A percentile compares a stretch with the other conserved stretches of the same genome.
phyloP scores from a whole-genome alignment of 2,888 invertebrate genomes.

The Plemyria rubiginata region DNA sequence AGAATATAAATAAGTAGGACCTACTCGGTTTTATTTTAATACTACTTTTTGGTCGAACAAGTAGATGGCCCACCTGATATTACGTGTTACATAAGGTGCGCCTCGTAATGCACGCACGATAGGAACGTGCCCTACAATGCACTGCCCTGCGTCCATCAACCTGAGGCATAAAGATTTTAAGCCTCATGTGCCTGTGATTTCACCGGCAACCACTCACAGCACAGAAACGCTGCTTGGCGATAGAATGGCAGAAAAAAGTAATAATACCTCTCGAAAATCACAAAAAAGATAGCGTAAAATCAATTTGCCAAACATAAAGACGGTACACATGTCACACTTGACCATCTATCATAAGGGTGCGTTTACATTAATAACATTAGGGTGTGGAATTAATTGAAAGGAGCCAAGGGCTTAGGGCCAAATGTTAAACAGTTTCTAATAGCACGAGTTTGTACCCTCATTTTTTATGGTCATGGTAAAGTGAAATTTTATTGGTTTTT shows the following conservation, averaged over 20 bases:
- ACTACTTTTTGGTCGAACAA: too few relatives aligned
- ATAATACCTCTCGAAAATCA: slow-evolving; percentile 18
- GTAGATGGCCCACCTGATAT: too few relatives aligned
- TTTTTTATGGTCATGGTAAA: slow-evolving; percentile 41
- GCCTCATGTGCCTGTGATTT: too few relatives aligned
- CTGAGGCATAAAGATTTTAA: too few relatives aligned
- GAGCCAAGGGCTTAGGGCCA: slow-evolving; percentile 59
- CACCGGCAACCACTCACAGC: too few relatives aligned
- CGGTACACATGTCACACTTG: slow-evolving; percentile 76
- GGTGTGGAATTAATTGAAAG: slow-evolving; percentile 71
- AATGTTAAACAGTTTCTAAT: slow-evolving; percentile 82
- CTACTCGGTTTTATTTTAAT: too few relatives aligned
- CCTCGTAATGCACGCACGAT: too few relatives aligned
- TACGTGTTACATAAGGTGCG: too few relatives aligned
- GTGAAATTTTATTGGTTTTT: slow-evolving; percentile 35
- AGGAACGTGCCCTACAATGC: too few relatives aligned
- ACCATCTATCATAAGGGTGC: slow-evolving; percentile 69
- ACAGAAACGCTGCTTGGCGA: too few relatives aligned
- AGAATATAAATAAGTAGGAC: too few relatives aligned
- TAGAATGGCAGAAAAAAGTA: background rate
- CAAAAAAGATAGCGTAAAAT: slow-evolving; percentile 52
- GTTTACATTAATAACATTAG: slow-evolving; percentile 66
- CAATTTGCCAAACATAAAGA: slow-evolving; percentile 70
- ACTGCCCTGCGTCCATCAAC: too few relatives aligned
- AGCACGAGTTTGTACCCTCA: slow-evolving; percentile 42